Evolutionary conservation across 2,888 invertebrate genomes (phyloP), one percentile per base, ranked within the genome.

Genomic region (Melipona beecheii): DNA sequence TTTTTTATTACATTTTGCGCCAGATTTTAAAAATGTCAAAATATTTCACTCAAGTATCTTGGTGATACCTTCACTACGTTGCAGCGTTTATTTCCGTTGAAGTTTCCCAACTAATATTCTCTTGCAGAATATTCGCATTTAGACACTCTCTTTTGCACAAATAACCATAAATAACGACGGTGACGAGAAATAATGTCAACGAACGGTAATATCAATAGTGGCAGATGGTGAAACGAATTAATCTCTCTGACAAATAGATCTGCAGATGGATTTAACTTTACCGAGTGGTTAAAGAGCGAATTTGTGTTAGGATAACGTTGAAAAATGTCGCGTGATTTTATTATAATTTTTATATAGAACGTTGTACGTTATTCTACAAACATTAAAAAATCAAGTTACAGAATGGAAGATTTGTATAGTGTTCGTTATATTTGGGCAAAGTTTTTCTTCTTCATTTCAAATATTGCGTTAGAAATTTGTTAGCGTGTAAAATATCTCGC

Each of bases 131-230:
- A 56, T 21, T 56, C 60, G 60, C 60, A 17, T 24, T 17, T 9
- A 17, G 19, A 17, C 43, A 17, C 60, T 49, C 24, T 43, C 43
- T 43, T 43, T 56, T 50, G 24, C 52, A 78, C 19, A 24, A 60
- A 56, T 13, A 13, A 43, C 17, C 36, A 54, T 54, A 19, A 81
- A 81, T 78, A 54, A 60, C 54, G n/a, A 19, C 21, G n/a, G 19
- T 43, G 43, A 43, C 75, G 21, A 31, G 43, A 70, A 27, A 24
- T 50, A 24, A 36, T 21, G 58, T 71, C 24, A 52, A 58, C 31
- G 56, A 21, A 43, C 11, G 19, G 72, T 65, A 66, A 65, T 72
- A 31, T 72, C 72, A 65, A 58, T 58, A 71, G 50, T 24, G 36
- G 19, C 64, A 56, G 27, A 72, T 24, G 73, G 43, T 31, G 64